A percentile compares a stretch with the other conserved stretches of the same genome.
These are phyloP conservation scores for Parthenolecanium corni DNA, from an alignment of 2,888 invertebrate species.

Conservation along the genomic window DNA sequence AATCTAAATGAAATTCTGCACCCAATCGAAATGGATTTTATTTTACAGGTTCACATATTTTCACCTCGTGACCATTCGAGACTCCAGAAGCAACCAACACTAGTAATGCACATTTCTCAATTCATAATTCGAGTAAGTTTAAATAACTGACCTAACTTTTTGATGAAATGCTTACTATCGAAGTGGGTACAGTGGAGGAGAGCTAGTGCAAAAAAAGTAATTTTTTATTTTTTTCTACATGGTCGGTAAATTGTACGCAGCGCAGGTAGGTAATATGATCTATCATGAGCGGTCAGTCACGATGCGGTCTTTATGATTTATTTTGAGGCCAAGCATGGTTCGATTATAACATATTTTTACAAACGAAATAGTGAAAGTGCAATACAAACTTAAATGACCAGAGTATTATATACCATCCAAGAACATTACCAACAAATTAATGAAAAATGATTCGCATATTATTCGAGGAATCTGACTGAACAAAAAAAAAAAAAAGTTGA, in stretches of 20 bases:
- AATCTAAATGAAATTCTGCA: too few relatives aligned
- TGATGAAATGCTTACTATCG: slow-evolving; percentile 8
- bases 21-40: too few relatives aligned
- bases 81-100: too few relatives aligned
- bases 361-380: too few relatives aligned
- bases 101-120: too few relatives aligned
- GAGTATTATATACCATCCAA: neutral
- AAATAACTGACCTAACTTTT: slow-evolving; percentile 10
- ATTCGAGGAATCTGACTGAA: neutral
- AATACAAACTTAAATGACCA: too few relatives aligned
- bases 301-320: slow-evolving; percentile 23
- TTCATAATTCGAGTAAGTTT: neutral
- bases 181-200: too few relatives aligned
- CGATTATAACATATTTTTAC: too few relatives aligned
- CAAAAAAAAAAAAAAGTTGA: neutral
- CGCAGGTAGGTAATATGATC: slow-evolving; percentile 23
- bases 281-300: slow-evolving; percentile 21
- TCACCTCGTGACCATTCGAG: too few relatives aligned
- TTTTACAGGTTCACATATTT: too few relatives aligned
- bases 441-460: slow-evolving; percentile 13
- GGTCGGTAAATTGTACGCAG: neutral
- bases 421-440: slow-evolving; percentile 11
- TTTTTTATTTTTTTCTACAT: slow-evolving; percentile 1
- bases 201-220: slow-evolving; percentile 2
- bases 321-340: neutral